Evolutionary conservation across 2,888 invertebrate species (phyloP), one percentile per base, ranked within the genome.

Genomic region (Theristus sp.): DNA sequence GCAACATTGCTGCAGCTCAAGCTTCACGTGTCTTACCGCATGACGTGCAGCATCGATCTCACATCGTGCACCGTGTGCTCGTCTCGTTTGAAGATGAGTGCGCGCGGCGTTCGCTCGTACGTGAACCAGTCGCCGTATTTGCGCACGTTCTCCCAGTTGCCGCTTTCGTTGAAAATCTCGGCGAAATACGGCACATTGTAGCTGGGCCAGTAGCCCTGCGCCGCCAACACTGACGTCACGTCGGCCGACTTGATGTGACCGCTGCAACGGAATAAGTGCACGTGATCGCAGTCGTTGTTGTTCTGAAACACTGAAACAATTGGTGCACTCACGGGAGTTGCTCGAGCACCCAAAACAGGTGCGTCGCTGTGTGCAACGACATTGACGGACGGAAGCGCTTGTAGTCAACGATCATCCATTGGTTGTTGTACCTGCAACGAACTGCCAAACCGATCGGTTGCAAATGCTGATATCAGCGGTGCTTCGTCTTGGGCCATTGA

Each of bases 381-480:
- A 68, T 68, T 2, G 75, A 74, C 1, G 81, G 79, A 52, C 68
- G 74, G 73, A 84, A 84, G 67, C 79, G 79, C 58, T 81, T 82
- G 69, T 84, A 84, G 73, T 88, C 85, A 0, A 87, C 80, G 3
- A 85, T 79, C 67, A 88, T 81, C 89, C 89, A 91, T 72, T 90
- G 88, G 71, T 87, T 87, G 73, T 84, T 84, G 62, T 86, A 86
- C 2, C 77, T 77, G 56, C 24, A 57, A 56, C 20, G 24, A 22
- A 56, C n/a, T n/a, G n/a, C n/a, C n/a, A n/a, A n/a, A n/a, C n/a
- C n/a, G n/a, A n/a, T n/a, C n/a, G n/a, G n/a, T n/a, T n/a, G n/a
- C n/a, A n/a, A n/a, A n/a, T n/a, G n/a, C n/a, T n/a, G n/a, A n/a
- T n/a, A n/a, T n/a, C n/a, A n/a, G n/a, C n/a, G n/a, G n/a, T n/a